These are phyloP conservation scores for Lasioglossum marginatum DNA, from an alignment of 2,888 invertebrate genomes.

Conservation along the genomic window DNA sequence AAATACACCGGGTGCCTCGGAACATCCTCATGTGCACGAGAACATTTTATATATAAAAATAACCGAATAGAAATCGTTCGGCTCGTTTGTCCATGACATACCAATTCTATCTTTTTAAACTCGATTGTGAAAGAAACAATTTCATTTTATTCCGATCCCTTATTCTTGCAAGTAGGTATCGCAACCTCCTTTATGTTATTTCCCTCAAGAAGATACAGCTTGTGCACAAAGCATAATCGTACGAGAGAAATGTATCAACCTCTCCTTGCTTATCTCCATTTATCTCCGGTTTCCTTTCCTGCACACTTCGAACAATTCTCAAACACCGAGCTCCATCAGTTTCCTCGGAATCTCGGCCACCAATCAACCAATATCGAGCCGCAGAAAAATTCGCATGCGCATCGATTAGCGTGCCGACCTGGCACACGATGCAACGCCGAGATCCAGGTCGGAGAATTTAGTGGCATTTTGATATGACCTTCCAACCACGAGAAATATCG, in stretches of 20 bases:
- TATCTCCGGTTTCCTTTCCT: neutral
- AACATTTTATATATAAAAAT: neutral
- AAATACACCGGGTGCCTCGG: neutral
- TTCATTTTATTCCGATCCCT: neutral
- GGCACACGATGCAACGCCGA: neutral
- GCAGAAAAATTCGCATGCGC: constrained; percentile 1
- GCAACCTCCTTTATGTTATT: neutral
- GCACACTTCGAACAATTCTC: neutral
- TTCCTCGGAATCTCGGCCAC: neutral
- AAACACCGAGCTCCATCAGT: neutral
- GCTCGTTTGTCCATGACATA: neutral
- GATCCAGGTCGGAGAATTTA: neutral
- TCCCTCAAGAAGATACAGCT: neutral
- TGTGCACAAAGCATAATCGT: neutral
- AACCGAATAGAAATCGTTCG: neutral
- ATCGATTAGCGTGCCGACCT: neutral
- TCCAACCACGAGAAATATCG: neutral
- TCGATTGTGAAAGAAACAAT: neutral
- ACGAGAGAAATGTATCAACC: neutral
- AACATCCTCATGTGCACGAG: neutral
- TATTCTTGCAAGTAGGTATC: neutral
- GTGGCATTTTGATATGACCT: neutral
- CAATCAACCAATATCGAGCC: neutral
- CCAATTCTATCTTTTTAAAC: neutral
- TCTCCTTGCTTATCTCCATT: neutral